A percentile compares a stretch with the other conserved stretches of the same genome.
Evolutionary conservation across 2,888 invertebrate genomes (phyloP).

Genomic region (Tanypteryx hageni): DNA sequence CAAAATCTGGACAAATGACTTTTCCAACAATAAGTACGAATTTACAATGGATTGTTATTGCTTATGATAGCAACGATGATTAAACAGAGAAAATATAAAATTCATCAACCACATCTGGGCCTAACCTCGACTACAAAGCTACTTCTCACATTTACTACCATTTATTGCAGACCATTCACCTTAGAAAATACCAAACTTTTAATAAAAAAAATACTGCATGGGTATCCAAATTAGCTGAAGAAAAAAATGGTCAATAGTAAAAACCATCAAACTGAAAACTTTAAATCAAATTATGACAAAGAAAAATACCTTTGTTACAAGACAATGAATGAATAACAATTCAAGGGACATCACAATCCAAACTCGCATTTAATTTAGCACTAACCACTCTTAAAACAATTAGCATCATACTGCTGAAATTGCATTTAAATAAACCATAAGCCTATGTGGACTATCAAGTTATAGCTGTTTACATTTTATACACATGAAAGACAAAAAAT

Average conservation of each 20-base stretch:
- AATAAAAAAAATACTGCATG: conserved; percentile 50
- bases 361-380: not conserved
- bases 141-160: conserved; percentile 15
- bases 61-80: not conserved
- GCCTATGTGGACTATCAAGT: not conserved
- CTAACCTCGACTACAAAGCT: not conserved
- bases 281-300: conserved; percentile 2
- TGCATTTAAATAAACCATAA: not conserved
- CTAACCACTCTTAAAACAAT: conserved; percentile 32
- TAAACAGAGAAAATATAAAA: not conserved
- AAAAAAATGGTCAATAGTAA: not conserved
- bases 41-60: conserved; percentile 46
- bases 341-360: conserved; percentile 15
- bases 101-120: not conserved
- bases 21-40: conserved; percentile 58
- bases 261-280: not conserved
- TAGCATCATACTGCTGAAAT: conserved; percentile 11
- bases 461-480: conserved; percentile 42
- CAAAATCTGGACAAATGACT: not conserved
- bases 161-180: conserved; percentile 33
- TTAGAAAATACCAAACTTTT: not conserved
- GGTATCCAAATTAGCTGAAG: not conserved
- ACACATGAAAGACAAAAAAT: conserved; percentile 48
- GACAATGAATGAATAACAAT: not conserved
- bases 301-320: not conserved